Evolutionary conservation across 2,888 invertebrate genomes (phyloP).

Genomic region (Carabus problematicus): DNA sequence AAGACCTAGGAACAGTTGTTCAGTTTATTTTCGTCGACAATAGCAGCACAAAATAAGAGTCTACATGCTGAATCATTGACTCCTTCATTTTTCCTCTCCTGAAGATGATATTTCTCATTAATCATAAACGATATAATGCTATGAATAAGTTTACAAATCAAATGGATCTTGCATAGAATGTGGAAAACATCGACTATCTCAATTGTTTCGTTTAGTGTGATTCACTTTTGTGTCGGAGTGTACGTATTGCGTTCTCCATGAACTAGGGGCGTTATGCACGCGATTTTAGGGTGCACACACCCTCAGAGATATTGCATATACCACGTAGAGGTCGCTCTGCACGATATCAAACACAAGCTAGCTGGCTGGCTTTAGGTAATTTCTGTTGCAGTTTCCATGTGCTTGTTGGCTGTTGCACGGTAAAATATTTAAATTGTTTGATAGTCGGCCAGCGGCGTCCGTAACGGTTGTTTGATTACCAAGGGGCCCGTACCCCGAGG

Average conservation of each 20-base stretch:
- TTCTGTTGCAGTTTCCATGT: conserved; percentile 15
- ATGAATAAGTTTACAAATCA: too few relatives aligned
- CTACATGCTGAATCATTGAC: too few relatives aligned
- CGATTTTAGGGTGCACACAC: conserved; percentile 8
- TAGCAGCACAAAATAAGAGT: too few relatives aligned
- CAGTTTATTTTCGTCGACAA: neutral
- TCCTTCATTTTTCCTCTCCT: neutral
- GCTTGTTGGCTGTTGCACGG: conserved; percentile 9
- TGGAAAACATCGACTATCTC: neutral
- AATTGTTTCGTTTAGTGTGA: neutral
- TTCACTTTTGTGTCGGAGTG: too few relatives aligned
- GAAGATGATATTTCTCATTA: neutral
- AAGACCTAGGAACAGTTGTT: conserved; percentile 22
- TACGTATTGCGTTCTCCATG: too few relatives aligned
- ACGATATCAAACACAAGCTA: neutral
- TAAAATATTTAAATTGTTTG: conserved; percentile 36
- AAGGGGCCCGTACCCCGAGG: neutral
- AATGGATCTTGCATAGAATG: too few relatives aligned
- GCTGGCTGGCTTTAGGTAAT: neutral
- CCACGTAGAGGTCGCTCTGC: neutral
- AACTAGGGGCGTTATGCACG: neutral
- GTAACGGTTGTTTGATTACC: neutral
- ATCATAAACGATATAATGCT: neutral
- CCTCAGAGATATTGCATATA: conserved; percentile 3
- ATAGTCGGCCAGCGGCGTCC: conserved; percentile 17